These are phyloP conservation scores for Trachelus iudaicus DNA, from an alignment of 2,888 invertebrate genomes.

Conservation along the genomic window DNA sequence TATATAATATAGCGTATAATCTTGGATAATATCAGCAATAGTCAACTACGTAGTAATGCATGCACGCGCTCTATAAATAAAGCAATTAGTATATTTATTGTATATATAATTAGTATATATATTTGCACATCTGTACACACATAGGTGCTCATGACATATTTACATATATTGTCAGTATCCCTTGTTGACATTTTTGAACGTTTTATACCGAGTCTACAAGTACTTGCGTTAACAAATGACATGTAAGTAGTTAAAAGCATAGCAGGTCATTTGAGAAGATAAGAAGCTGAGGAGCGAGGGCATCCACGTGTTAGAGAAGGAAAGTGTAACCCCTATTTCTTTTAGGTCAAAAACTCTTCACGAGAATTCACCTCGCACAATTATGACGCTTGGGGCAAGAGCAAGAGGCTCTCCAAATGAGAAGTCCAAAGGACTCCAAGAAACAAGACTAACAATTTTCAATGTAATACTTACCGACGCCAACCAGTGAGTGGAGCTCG, in stretches of 20 bases:
- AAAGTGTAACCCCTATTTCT: not conserved
- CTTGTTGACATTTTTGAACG: not conserved
- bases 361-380: not conserved
- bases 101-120: no score
- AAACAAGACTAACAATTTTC: not conserved
- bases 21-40: not conserved
- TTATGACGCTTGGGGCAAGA: not conserved
- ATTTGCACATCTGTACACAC: not conserved
- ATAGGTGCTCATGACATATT: not conserved
- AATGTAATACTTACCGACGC: slow-evolving; percentile 78
- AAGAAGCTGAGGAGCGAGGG: not conserved
- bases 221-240: not conserved
- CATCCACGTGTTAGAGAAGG: not conserved
- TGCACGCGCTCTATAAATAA: not conserved
- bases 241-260: not conserved
- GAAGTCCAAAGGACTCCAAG: not conserved
- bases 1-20: not conserved
- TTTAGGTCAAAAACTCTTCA: not conserved
- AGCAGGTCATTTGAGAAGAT: not conserved
- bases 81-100: not conserved
- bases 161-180: not conserved
- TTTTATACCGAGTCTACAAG: not conserved
- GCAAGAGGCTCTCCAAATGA: not conserved
- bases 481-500: slow-evolving; percentile 86
- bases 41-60: not conserved